Percentiles rank a stretch among this genome's conserved stretches.
Conservation (phyloP, 2,888 invertebrate species). For the Caenorhabditis parvicauda region DNA sequence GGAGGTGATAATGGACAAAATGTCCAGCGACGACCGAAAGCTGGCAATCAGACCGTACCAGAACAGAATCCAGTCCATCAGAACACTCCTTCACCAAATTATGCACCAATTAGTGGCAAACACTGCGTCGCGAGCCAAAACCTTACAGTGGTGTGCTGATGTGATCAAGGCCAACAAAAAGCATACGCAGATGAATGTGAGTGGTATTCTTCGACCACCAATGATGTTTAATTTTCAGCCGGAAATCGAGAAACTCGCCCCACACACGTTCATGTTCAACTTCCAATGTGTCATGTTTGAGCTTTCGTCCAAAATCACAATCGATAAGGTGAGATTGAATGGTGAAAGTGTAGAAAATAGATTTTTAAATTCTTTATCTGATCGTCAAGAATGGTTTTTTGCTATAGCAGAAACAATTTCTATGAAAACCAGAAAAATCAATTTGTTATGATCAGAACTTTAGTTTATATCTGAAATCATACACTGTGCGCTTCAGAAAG, state of each 20-base stretch:
- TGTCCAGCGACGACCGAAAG: constrained; percentile 4
- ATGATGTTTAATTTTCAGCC: not conserved
- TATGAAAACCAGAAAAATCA: too few relatives aligned
- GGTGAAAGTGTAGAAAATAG: too few relatives aligned
- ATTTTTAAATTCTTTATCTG: too few relatives aligned
- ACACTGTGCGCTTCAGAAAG: too few relatives aligned
- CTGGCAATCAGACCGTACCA: constrained; percentile 13
- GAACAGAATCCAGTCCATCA: constrained; percentile 1
- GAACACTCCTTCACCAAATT: constrained; percentile 74
- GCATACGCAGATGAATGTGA: constrained; percentile 78
- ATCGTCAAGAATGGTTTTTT: too few relatives aligned
- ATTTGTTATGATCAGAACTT: too few relatives aligned
- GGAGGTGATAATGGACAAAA: constrained; percentile 7
- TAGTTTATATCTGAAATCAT: too few relatives aligned
- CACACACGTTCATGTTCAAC: constrained; percentile 85
- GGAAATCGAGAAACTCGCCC: constrained; percentile 72
- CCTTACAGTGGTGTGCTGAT: constrained; percentile 78
- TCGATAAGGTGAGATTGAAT: constrained; percentile 74
- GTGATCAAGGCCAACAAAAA: constrained; percentile 80
- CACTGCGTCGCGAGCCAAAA: constrained; percentile 76
- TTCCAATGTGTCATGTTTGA: constrained; percentile 85
- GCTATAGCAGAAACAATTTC: too few relatives aligned
- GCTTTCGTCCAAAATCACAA: constrained; percentile 80
- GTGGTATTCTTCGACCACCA: too few relatives aligned
- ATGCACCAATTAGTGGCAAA: constrained; percentile 82